Conservation (phyloP, 2,113 vertebrate species). For the Labeo catla region DNA sequence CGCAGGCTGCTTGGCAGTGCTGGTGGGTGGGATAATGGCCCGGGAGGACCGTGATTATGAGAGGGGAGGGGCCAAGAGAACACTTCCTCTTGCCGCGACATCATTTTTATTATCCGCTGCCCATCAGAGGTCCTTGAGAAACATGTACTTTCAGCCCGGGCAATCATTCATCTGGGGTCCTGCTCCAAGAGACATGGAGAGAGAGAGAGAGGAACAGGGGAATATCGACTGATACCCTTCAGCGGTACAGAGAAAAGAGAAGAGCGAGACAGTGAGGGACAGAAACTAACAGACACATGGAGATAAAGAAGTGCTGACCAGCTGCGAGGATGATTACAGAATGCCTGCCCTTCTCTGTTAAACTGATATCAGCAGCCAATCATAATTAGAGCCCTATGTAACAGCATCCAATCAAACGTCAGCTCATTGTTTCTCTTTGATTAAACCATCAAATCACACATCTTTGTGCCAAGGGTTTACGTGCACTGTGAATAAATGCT, state of each 20-base stretch:
- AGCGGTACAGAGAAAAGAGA: constrained; percentile 22
- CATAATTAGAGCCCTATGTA: constrained; percentile 9
- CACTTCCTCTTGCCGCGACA: constrained; percentile 61
- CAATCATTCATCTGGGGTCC: constrained; percentile 63
- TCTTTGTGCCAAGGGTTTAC: background rate
- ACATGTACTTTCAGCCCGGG: constrained; percentile 64
- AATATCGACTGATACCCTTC: constrained; percentile 55
- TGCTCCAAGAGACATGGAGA: constrained; percentile 32
- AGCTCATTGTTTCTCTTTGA: constrained; percentile 20
- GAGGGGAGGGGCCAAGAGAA: constrained; percentile 62
- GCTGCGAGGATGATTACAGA: constrained; percentile 35
- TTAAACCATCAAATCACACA: constrained; percentile 21
- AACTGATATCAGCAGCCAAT: constrained; percentile 49
- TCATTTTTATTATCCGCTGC: constrained; percentile 68
- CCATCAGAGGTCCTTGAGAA: constrained; percentile 69
- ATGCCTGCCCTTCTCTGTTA: constrained; percentile 24
- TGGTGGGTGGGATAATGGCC: constrained; percentile 54
- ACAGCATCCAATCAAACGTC: constrained; percentile 26
- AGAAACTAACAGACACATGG: constrained; percentile 38
- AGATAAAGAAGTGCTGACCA: constrained; percentile 53
- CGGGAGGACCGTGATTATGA: constrained; percentile 59
- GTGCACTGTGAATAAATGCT: constrained; percentile 13
- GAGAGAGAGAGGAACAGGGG: constrained; percentile 9
- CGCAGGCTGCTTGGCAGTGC: constrained; percentile 20
- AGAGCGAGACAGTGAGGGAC: background rate